Conservation (phyloP, 2,797 vertebrate genomes). For the Danio jaintianensis region DNA sequence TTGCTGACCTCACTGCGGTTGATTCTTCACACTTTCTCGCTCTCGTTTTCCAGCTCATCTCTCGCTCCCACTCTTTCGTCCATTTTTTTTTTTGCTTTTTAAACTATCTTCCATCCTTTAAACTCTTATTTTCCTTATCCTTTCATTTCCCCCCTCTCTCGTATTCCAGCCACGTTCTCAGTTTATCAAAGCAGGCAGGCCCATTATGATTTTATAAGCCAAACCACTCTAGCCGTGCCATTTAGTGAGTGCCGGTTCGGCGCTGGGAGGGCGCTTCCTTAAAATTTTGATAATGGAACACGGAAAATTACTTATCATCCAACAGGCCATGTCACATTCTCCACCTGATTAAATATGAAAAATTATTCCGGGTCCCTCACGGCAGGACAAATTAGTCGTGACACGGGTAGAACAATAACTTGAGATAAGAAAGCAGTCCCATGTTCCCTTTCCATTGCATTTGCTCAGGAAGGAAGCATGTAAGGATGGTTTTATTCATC, state of each 20-base stretch:
- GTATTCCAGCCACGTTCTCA: slow-evolving; percentile 72
- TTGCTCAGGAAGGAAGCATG: slow-evolving; percentile 25
- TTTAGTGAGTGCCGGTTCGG: slow-evolving; percentile 74
- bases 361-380: slow-evolving; percentile 79
- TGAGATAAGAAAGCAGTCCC: slow-evolving; percentile 70
- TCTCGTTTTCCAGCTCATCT: slow-evolving; percentile 29
- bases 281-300: slow-evolving; percentile 87
- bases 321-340: slow-evolving; percentile 73
- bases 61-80: neutral
- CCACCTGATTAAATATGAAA: slow-evolving; percentile 84
- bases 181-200: slow-evolving; percentile 83
- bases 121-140: slow-evolving; percentile 61
- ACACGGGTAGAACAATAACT: slow-evolving; percentile 84
- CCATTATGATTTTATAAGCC: slow-evolving; percentile 87
- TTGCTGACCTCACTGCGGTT: neutral
- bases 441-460: slow-evolving; percentile 32
- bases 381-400: slow-evolving; percentile 80
- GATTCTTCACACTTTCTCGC: neutral
- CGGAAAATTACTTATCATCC: slow-evolving; percentile 83
- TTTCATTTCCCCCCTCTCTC: slow-evolving; percentile 32
- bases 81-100: slow-evolving; percentile 10
- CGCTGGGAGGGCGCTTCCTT: slow-evolving; percentile 72
- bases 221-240: slow-evolving; percentile 83
- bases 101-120: slow-evolving; percentile 10
- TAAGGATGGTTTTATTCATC: slow-evolving; percentile 40